Percentiles rank a stretch among this genome's conserved stretches.
Conservation (phyloP, 2,888 invertebrate genomes). For the Pecten maximus region DNA sequence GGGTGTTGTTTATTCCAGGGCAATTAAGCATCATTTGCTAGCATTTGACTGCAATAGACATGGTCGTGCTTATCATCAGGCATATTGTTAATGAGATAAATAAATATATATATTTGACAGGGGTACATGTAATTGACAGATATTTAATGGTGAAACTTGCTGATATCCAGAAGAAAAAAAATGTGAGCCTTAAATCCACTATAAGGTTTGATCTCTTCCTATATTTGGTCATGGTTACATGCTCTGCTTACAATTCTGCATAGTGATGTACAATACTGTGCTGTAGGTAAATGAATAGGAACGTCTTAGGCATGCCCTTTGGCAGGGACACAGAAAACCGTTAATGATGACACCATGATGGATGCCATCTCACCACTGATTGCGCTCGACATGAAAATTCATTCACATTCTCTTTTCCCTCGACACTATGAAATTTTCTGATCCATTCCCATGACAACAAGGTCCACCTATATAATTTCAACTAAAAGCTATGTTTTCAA, state of each 20-base stretch:
- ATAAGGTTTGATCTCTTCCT: background rate
- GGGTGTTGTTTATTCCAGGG: too few relatives aligned
- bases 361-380: background rate
- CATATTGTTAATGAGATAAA: too few relatives aligned
- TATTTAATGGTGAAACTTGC: too few relatives aligned
- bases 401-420: background rate
- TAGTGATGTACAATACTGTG: background rate
- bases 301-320: background rate
- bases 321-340: background rate
- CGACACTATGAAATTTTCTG: background rate
- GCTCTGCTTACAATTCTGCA: background rate
- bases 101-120: too few relatives aligned
- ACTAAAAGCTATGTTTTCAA: background rate
- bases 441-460: constrained; percentile 13
- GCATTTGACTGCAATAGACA: too few relatives aligned
- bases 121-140: too few relatives aligned
- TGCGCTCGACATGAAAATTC: background rate
- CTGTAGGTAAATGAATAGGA: background rate
- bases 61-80: too few relatives aligned
- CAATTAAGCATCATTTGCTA: too few relatives aligned
- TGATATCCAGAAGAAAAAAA: too few relatives aligned
- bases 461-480: background rate
- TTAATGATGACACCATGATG: background rate
- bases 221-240: background rate
- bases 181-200: too few relatives aligned